Base-by-base conservation (phyloP, 2,113 vertebrate species). In the Lathamus discolor region DNA sequence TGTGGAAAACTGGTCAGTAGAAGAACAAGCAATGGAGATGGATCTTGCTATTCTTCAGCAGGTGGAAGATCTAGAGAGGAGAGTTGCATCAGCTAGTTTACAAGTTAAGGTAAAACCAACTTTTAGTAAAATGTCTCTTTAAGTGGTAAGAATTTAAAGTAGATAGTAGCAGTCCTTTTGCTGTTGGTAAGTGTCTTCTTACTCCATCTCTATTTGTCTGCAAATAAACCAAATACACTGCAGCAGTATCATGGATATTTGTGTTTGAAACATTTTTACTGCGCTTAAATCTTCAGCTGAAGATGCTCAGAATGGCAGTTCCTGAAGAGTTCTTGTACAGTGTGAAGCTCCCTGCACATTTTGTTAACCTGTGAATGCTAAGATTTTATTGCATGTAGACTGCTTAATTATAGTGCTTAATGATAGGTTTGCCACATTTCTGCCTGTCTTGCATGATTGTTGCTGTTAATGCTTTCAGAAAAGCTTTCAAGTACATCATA, bases 11-110 rank as follows among this genome's bases (percentile, higher is more conserved):
- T 99, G 99, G 99, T 99, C 98, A 91, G 97, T 99, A 88, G 99
- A 99, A 98, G 98, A 99, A 74, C 98, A 99, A 96, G 99, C 99
- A 62, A 99, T 99, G 98, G 98, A 99, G 95, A 97, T 98, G 97
- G 99, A 99, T 95, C 97, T 99, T 93, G 96, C 95, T 86, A 96
- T 99, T 93, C 98, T 99, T 94, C 99, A 98, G 92, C 99, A 99
- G 95, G 99, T 99, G 77, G 99, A 99, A 98, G 98, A 98, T 87
- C 98, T 99, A 96, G 99, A 99, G 95, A 98, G 98, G 95, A 99
- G 98, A 97, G 99, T 99, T 82, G 98, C 98, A 62, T 99, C 98
- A 43, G 98, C 99, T 89, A 98, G 98, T 97, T 98, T 99, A 93
- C 99, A 99, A 97, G 98, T 99, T 67, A 99, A 99, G 99, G 99